A percentile compares a stretch with the other conserved stretches of the same genome.
These are phyloP conservation scores for Gobio occitaniae DNA, from an alignment of 2,797 vertebrate genomes.

Conservation along the genomic window DNA sequence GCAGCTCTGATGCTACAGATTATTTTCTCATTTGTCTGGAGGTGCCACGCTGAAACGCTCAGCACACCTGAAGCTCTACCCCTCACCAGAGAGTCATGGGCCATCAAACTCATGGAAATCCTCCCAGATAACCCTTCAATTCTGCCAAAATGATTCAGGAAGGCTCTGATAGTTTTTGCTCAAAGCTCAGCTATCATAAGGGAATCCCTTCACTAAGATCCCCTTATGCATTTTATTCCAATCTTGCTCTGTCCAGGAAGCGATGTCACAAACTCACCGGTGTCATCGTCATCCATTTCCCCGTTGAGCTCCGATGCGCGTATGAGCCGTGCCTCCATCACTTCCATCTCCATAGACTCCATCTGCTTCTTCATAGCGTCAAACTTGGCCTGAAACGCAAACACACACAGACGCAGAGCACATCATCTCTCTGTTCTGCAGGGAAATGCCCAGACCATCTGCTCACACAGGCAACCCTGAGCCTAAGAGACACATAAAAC, in stretches of 20 bases:
- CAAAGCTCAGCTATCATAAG: conserved; percentile 38
- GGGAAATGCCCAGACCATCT: conserved; percentile 58
- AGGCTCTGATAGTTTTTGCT: conserved; percentile 15
- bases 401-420: conserved; percentile 42
- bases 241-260: conserved; percentile 21
- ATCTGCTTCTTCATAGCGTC: conserved; percentile 92
- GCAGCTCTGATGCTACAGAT: conserved; percentile 59
- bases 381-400: conserved; percentile 83
- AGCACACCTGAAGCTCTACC: conserved; percentile 51
- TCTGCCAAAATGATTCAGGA: conserved; percentile 29
- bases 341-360: conserved; percentile 97
- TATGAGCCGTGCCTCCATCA: conserved; percentile 96
- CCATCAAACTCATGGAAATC: conserved; percentile 34
- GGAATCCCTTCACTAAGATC: neutral
- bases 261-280: conserved; percentile 76
- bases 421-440: conserved; percentile 46
- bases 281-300: conserved; percentile 89
- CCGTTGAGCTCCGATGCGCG: conserved; percentile 92
- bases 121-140: conserved; percentile 35
- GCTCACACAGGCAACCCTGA: conserved; percentile 46
- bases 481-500: conserved; percentile 20
- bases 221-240: neutral
- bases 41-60: conserved; percentile 42
- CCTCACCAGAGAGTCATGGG: conserved; percentile 6
- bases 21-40: conserved; percentile 66